Conservation (phyloP, 2,113 vertebrate genomes). For the Drymodes brunneopygia region DNA sequence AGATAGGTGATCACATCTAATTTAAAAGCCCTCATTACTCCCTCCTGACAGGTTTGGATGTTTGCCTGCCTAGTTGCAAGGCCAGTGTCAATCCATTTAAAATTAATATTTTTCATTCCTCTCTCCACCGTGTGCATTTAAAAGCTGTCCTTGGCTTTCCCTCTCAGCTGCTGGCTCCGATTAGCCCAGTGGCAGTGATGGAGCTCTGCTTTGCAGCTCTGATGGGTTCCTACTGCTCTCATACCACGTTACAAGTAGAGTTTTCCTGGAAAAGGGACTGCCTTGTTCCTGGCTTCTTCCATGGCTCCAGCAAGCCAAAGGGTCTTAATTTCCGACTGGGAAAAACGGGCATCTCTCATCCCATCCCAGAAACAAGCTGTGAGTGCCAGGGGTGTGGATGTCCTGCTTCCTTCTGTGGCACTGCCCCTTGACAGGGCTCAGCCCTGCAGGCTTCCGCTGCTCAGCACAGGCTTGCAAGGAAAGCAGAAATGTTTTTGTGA, state of each 20-base stretch:
- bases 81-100: constrained; percentile 24
- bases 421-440: not conserved
- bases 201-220: not conserved
- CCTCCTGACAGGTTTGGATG: constrained; percentile 45
- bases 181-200: not conserved
- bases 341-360: not conserved
- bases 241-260: not conserved
- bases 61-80: constrained; percentile 40
- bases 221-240: constrained; percentile 22
- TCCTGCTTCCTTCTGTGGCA: not conserved
- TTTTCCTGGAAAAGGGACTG: constrained; percentile 38
- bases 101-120: constrained; percentile 50
- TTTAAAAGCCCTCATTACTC: constrained; percentile 47
- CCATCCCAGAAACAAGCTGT: not conserved
- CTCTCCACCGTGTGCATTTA: not conserved
- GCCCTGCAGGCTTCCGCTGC: fast-evolving
- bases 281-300: not conserved
- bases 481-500: not conserved
- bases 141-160: not conserved
- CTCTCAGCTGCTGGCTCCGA: not conserved
- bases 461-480: fast-evolving
- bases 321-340: not conserved
- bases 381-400: not conserved
- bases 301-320: not conserved
- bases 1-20: constrained; percentile 53